Conservation (phyloP, 2,888 invertebrate species). For the Heteromurus nitidus region DNA sequence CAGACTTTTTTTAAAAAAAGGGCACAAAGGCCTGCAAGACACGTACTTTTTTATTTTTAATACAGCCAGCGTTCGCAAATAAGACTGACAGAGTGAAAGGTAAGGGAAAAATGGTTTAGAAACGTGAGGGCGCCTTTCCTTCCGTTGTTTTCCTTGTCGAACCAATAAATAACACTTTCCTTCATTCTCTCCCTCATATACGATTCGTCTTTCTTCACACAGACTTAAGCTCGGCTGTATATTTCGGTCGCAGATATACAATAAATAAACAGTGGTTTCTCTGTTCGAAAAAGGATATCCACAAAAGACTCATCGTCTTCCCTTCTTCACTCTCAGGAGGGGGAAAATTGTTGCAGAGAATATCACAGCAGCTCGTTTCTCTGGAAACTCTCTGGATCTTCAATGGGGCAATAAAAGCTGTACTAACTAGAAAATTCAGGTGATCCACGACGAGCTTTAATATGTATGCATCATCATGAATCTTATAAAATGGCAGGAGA, state of each 20-base stretch:
- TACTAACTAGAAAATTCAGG: slow-evolving; percentile 58
- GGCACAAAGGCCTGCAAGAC: too few species aligned
- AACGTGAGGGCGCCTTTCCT: not conserved
- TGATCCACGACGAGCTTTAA: slow-evolving; percentile 46
- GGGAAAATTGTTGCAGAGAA: slow-evolving; percentile 8
- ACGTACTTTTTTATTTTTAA: too few species aligned
- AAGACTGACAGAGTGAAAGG: too few species aligned
- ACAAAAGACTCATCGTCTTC: slow-evolving; percentile 53
- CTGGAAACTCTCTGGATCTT: slow-evolving; percentile 52
- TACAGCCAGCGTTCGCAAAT: too few species aligned
- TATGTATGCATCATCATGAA: slow-evolving; percentile 47
- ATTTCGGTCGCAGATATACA: not conserved
- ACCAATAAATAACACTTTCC: too few species aligned
- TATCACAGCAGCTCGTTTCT: slow-evolving; percentile 48
- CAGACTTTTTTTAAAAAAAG: too few species aligned
- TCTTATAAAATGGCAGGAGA: slow-evolving; percentile 48
- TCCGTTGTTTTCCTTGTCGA: not conserved
- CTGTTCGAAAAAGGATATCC: slow-evolving; percentile 30
- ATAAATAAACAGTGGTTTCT: slow-evolving; percentile 49
- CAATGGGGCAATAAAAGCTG: slow-evolving; percentile 62
- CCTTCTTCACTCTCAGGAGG: slow-evolving; percentile 1
- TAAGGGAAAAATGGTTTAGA: too few species aligned
- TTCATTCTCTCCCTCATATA: too few species aligned
- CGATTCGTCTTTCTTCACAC: slow-evolving; percentile 5
- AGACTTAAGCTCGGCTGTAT: slow-evolving; percentile 7